These are phyloP conservation scores for Cariama cristata DNA, from an alignment of 2,113 vertebrate species.

Conservation along the genomic window DNA sequence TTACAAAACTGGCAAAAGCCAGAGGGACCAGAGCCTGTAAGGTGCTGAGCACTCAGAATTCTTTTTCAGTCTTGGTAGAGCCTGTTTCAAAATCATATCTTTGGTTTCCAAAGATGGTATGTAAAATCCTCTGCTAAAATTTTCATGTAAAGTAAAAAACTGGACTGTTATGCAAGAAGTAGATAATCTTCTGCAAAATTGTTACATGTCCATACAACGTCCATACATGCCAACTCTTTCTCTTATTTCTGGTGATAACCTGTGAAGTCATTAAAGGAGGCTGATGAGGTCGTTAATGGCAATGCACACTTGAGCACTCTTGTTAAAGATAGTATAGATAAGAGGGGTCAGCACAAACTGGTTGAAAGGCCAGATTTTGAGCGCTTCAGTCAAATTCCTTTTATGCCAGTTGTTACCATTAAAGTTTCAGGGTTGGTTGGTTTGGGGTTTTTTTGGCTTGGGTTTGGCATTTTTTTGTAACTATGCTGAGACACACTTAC, in stretches of 20 bases:
- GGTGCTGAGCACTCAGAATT: not conserved
- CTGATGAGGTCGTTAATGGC: not conserved
- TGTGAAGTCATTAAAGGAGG: not conserved
- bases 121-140: not conserved
- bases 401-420: not conserved
- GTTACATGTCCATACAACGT: not conserved
- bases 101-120: not conserved
- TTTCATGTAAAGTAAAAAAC: not conserved
- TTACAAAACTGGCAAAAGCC: not conserved
- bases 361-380: not conserved
- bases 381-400: not conserved
- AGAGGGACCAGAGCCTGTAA: not conserved
- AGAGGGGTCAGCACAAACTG: not conserved
- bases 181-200: not conserved
- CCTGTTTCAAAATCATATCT: not conserved
- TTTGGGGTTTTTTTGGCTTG: not conserved
- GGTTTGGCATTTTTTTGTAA: not conserved
- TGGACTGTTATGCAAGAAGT: not conserved
- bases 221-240: fast-evolving
- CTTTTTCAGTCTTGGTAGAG: not conserved
- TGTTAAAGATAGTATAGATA: not conserved
- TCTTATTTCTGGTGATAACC: not conserved
- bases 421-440: not conserved
- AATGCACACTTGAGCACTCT: not conserved
- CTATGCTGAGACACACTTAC: not conserved